phyloP scores from a whole-genome alignment of 2,888 invertebrate species.

The Lepidonotus clava region DNA sequence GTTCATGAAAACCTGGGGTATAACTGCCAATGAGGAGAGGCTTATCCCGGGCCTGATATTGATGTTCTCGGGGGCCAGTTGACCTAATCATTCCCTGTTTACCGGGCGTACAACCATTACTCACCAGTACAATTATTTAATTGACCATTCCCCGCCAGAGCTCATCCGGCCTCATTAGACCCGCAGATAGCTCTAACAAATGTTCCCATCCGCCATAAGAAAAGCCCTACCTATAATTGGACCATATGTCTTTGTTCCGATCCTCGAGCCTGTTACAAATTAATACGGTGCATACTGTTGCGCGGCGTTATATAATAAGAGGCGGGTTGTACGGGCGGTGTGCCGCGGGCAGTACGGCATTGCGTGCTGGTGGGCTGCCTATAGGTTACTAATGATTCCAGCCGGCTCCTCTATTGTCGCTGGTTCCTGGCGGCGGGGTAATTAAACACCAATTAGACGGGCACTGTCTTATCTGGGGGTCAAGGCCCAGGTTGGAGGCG shows the following conservation, averaged over 20 bases:
- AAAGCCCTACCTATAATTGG: background rate
- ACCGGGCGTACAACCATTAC: background rate
- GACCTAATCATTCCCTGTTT: conserved; percentile 23
- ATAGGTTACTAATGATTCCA: conserved; percentile 48
- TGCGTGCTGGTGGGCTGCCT: background rate
- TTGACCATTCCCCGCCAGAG: background rate
- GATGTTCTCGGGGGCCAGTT: background rate
- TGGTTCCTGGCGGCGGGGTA: background rate
- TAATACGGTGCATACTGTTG: conserved; percentile 8
- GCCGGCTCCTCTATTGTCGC: background rate
- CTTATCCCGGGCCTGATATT: background rate
- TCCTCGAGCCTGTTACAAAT: background rate
- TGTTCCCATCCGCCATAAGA: background rate
- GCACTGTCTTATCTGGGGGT: conserved; percentile 32
- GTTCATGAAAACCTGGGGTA: too few species aligned
- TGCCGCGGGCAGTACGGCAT: conserved; percentile 12
- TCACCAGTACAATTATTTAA: conserved; percentile 12
- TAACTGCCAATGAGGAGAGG: background rate
- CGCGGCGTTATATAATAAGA: background rate
- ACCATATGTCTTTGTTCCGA: conserved; percentile 27
- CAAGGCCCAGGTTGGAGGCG: background rate
- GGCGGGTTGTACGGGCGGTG: background rate
- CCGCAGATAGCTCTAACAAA: conserved; percentile 23
- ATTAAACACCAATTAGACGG: conserved; percentile 36
- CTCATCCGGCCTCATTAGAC: background rate